Evolutionary conservation across 2,797 vertebrate species (phyloP).

Genomic region (Sebastes taczanowskii): DNA sequence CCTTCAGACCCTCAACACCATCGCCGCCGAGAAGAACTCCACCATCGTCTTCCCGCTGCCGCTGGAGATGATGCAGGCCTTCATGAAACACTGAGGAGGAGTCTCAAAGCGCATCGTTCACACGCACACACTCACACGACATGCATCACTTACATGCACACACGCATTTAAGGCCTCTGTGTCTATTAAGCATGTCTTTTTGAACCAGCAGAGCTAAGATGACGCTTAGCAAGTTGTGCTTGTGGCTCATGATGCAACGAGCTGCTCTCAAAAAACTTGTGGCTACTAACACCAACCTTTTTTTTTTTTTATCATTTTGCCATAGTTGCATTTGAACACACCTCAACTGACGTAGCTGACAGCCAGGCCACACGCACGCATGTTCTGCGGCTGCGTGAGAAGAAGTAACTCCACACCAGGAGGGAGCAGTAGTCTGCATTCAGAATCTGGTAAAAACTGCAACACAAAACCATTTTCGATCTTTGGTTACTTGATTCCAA

Average conservation of each 20-base stretch:
- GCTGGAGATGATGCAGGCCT: slow-evolving; percentile 89
- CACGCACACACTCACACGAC: not conserved
- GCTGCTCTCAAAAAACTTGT: not conserved
- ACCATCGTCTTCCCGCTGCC: slow-evolving; percentile 96
- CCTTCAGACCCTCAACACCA: slow-evolving; percentile 95
- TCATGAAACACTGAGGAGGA: slow-evolving; percentile 67
- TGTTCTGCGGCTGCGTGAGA: not conserved
- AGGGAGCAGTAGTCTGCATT: not conserved
- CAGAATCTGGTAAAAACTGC: not conserved
- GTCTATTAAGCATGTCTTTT: not conserved
- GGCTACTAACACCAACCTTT: not conserved
- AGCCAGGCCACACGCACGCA: not conserved
- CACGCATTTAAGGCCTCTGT: not conserved
- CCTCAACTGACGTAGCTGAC: not conserved
- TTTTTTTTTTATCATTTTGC: not conserved
- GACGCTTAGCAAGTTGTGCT: not conserved
- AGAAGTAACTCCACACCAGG: not conserved
- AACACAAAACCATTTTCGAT: too few species aligned
- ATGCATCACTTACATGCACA: not conserved
- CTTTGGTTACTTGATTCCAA: not conserved
- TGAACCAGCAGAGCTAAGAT: not conserved
- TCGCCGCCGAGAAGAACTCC: slow-evolving; percentile 96
- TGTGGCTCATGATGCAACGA: not conserved
- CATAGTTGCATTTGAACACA: not conserved
- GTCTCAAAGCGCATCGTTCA: not conserved